phyloP scores from a whole-genome alignment of 2,888 invertebrate species.

The Gibbula magus region DNA sequence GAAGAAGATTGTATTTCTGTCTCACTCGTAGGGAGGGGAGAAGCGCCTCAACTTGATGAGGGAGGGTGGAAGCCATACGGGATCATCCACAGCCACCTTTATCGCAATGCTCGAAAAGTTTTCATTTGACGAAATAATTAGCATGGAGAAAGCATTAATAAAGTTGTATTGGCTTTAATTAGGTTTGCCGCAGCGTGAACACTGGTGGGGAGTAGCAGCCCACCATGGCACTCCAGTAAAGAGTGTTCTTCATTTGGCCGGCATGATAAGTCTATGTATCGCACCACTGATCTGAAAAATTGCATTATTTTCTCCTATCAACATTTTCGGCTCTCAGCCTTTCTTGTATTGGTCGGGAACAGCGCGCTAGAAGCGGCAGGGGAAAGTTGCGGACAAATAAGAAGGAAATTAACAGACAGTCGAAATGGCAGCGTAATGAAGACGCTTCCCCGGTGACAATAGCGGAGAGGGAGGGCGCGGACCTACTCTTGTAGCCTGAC shows the following conservation, averaged over 20 bases:
- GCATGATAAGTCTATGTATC: conserved; percentile 24
- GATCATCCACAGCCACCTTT: background rate
- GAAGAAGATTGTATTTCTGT: too few relatives aligned
- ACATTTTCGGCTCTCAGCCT: conserved; percentile 13
- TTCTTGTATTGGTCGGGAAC: background rate
- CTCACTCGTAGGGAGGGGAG: too few relatives aligned
- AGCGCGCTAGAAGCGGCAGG: background rate
- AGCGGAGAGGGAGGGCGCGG: background rate
- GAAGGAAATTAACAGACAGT: conserved; percentile 31
- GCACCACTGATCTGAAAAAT: conserved; percentile 32
- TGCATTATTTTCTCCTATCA: conserved; percentile 31
- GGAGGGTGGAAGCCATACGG: background rate
- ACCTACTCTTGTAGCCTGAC: background rate
- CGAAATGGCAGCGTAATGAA: conserved; percentile 28
- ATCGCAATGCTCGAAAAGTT: conserved; percentile 22
- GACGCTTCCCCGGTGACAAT: conserved; percentile 23
- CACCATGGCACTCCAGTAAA: background rate
- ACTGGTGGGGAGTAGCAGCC: background rate
- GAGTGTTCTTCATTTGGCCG: conserved; percentile 10
- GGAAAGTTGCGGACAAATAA: conserved; percentile 25
- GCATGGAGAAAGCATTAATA: conserved; percentile 34
- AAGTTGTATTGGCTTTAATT: conserved; percentile 33
- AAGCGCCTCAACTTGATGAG: background rate
- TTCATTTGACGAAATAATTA: conserved; percentile 33
- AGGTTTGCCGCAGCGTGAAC: conserved; percentile 24